Evolutionary conservation across 2,888 invertebrate species (phyloP).

Genomic region (Acanthoscelides obtectus): DNA sequence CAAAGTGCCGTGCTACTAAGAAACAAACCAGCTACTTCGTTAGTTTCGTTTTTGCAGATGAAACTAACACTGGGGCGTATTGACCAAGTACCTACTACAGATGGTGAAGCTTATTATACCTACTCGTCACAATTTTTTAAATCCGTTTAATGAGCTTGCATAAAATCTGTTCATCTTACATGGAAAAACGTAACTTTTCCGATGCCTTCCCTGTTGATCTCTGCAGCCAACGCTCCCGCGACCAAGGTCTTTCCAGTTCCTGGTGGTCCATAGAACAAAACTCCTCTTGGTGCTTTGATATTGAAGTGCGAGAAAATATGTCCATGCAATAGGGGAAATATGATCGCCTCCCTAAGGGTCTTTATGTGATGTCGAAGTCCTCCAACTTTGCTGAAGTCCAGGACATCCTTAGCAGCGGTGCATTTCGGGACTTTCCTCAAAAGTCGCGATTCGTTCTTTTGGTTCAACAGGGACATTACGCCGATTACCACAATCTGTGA

Average conservation of each 20-base stretch:
- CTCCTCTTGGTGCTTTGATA: conserved; percentile 42
- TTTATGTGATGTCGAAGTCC: conserved; percentile 40
- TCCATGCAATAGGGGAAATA: conserved; percentile 41
- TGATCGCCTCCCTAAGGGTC: conserved; percentile 39
- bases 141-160: no score
- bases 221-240: conserved; percentile 42
- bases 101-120: no score
- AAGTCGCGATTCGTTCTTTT: conserved; percentile 16
- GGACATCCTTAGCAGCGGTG: conserved; percentile 22
- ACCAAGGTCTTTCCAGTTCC: conserved; percentile 46
- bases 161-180: background rate
- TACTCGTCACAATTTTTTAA: no score
- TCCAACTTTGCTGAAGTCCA: conserved; percentile 42
- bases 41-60: no score
- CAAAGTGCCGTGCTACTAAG: no score
- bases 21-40: no score
- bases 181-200: conserved; percentile 42
- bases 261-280: conserved; percentile 45
- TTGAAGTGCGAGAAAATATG: conserved; percentile 42
- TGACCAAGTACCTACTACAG: no score
- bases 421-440: conserved; percentile 11
- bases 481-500: conserved; percentile 2
- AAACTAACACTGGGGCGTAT: no score
- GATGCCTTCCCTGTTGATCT: conserved; percentile 38
- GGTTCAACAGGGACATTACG: conserved; percentile 27